Evolutionary conservation across 2,888 invertebrate genomes (phyloP).

Genomic region (Sussaba pulchella): DNA sequence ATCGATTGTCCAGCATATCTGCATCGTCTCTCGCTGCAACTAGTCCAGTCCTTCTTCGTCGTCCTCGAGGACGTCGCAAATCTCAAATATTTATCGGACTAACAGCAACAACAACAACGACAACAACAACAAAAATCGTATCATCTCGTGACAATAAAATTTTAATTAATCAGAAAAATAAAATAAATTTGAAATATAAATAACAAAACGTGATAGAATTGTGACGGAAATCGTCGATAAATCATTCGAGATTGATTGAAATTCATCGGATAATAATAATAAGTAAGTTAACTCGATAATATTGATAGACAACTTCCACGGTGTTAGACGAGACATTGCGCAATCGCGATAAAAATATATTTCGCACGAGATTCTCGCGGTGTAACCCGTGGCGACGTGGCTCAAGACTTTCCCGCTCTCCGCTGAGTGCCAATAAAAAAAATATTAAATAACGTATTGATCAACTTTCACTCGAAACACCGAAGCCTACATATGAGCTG

Average conservation of each 20-base stretch:
- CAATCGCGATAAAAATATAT: conserved; percentile 19
- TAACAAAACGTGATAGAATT: too few relatives aligned
- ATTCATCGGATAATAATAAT: background rate
- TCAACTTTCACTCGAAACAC: conserved; percentile 54
- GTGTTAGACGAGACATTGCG: background rate
- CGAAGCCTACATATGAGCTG: conserved; percentile 80
- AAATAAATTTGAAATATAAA: too few relatives aligned
- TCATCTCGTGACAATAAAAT: conserved; percentile 2
- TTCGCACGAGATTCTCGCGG: too few relatives aligned
- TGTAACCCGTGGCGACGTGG: too few relatives aligned
- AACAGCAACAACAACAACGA: too few relatives aligned
- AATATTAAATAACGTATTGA: conserved; percentile 54
- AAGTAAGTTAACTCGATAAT: background rate
- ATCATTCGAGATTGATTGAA: background rate
- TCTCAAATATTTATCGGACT: too few relatives aligned
- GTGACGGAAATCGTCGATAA: background rate
- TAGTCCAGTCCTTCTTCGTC: background rate
- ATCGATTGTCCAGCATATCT: conserved; percentile 47
- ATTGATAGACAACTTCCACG: background rate
- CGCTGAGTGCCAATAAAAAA: conserved; percentile 23
- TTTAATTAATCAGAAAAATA: background rate
- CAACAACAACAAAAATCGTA: too few relatives aligned
- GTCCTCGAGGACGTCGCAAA: too few relatives aligned
- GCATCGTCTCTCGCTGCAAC: conserved; percentile 28
- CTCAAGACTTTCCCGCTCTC: background rate